phyloP scores from a whole-genome alignment of 2,888 invertebrate species.

The Sinelater perroti region DNA sequence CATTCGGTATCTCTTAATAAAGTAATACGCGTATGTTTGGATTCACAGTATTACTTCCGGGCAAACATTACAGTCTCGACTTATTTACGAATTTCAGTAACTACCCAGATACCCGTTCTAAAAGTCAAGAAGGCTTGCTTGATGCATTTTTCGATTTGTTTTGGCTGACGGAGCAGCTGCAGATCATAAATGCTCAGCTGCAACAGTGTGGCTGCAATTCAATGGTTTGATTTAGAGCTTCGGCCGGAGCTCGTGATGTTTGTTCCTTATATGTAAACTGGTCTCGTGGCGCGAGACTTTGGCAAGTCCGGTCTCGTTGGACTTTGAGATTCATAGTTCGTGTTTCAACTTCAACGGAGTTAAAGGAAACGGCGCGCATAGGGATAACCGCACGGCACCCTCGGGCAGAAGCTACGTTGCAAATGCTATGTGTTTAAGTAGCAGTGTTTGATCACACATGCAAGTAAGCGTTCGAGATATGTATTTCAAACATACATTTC shows the following conservation, averaged over 20 bases:
- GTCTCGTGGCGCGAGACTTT: constrained; percentile 13
- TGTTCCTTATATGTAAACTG: constrained; percentile 19
- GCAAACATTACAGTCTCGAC: too few species aligned
- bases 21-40: too few species aligned
- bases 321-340: constrained; percentile 36
- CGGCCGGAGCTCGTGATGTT: background rate
- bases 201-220: constrained; percentile 7
- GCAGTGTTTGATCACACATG: constrained; percentile 35
- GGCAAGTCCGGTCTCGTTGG: constrained; percentile 32
- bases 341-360: constrained; percentile 34
- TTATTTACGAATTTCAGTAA: too few species aligned
- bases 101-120: too few species aligned
- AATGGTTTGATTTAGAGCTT: constrained; percentile 15
- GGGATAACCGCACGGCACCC: constrained; percentile 38
- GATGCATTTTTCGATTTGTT: too few species aligned
- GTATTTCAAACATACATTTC: too few species aligned
- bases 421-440: constrained; percentile 21
- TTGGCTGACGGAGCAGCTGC: too few species aligned
- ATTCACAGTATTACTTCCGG: too few species aligned
- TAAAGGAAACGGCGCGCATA: constrained; percentile 37
- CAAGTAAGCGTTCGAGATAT: too few species aligned
- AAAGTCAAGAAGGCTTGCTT: too few species aligned
- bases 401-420: constrained; percentile 34
- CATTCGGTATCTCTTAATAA: too few species aligned
- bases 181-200: constrained; percentile 1